Base-by-base conservation (phyloP, 2,888 invertebrate species). In the Leptopilina syphax region DNA sequence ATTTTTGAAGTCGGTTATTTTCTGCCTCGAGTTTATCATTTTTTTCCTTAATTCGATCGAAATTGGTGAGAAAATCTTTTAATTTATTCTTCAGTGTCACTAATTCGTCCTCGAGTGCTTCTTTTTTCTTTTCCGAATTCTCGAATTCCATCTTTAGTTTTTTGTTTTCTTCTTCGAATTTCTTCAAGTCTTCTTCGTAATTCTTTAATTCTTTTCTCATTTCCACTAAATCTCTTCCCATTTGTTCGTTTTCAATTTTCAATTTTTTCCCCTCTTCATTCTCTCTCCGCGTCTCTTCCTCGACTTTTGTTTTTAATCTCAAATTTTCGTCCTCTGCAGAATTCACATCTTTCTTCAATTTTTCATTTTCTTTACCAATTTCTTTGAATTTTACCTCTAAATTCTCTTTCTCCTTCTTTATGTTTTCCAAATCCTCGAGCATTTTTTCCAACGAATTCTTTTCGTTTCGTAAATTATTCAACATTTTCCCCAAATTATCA, bases 361-460 rank as follows among this genome's bases (percentile, higher is more conserved):
- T 81, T 9, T 24, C 77, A 18, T 77, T 57, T 9, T 80, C 82
- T 5, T 81, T 66, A 54, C 73, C 81, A 18, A 83, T 81, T 47
- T 84, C 86, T 1, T 84, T 82, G 3, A 84, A 66, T 12, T 87
- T 82, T 2, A 13, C 47, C 18, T 80, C 83, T 7, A 84, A 27
- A 65, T 84, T 85, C 7, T 85, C 84, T 7, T 83, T 44, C 34
- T 86, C 84, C 77, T 81, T 78, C 76, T 84, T 83, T 12, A 83
- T 50, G 54, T 76, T 78, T 44, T 83, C 70, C 1, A 60, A 65
- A 1, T 82, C 79, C 13, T 78, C 81, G 77, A 27, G 3, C 4
- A 34, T 4, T 34, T 34, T 34, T 34, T 34, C 34, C 34, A 34
- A 34, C 41, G 13, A 63, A 54, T 76, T 3, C 10, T 24, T 76